Evolutionary conservation across 2,888 invertebrate genomes (phyloP).

Genomic region (Dynastes hyllus): DNA sequence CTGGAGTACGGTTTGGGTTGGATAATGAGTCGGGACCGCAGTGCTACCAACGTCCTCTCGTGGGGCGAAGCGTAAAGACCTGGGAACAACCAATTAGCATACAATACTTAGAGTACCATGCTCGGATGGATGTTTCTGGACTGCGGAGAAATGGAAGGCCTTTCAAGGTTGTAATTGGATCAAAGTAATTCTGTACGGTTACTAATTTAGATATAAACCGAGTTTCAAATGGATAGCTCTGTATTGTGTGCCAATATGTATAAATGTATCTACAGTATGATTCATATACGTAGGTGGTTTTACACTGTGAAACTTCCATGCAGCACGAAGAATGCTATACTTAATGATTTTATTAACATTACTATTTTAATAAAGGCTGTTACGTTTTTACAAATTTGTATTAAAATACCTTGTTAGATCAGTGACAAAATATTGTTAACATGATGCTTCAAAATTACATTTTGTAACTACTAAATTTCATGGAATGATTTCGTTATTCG

Average conservation of each 20-base stretch:
- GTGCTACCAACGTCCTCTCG: conserved; percentile 58
- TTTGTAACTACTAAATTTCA: too few species aligned
- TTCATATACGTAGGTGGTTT: neutral
- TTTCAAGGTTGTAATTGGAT: conserved; percentile 56
- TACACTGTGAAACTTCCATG: too few species aligned
- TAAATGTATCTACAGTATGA: neutral
- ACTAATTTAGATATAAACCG: conserved; percentile 48
- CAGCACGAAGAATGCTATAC: too few species aligned
- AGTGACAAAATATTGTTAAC: too few species aligned
- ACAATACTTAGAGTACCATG: conserved; percentile 63
- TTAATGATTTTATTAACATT: too few species aligned
- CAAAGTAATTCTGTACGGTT: conserved; percentile 52
- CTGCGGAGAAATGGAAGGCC: conserved; percentile 57
- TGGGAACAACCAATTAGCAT: conserved; percentile 64
- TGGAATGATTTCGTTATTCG: too few species aligned
- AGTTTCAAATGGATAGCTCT: conserved; percentile 24
- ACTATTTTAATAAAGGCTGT: too few species aligned
- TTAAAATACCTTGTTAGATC: too few species aligned
- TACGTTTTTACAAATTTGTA: too few species aligned
- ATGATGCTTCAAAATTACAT: too few species aligned
- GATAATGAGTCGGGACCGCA: conserved; percentile 65
- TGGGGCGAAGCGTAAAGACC: conserved; percentile 62
- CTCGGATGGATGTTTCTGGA: conserved; percentile 57
- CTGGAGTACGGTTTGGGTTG: conserved; percentile 60
- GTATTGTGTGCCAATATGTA: neutral